Evolutionary conservation across 2,113 vertebrate species (phyloP), one percentile per base, ranked within the genome.

Genomic region (Sitta europaea): DNA sequence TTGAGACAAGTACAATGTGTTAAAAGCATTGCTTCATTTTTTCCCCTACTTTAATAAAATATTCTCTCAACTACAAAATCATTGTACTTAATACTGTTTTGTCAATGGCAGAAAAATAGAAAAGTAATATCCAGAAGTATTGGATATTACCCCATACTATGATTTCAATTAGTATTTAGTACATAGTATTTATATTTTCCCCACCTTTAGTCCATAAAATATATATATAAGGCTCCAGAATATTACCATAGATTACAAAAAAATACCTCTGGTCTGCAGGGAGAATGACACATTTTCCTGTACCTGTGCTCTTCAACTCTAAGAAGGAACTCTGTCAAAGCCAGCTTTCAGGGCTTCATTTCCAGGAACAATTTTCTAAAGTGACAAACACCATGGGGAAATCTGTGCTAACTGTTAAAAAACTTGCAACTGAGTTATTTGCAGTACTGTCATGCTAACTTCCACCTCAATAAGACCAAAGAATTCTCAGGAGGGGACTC

Each of bases 341-440:
- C 76, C 95, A 92, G 94, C 61, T 97, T 98, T 97, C 91, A 89
- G 95, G 97, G 98, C 96, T 96, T 98, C 96, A 97, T 98, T 98
- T 97, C 97, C 91, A 97, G 96, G 92, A 97, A 97, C 97, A 97
- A 98, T 98, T 98, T 98, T 97, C 96, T 97, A 91, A 98, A 98
- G 95, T 98, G 98, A 98, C 97, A 98, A 98, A 98, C 97, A 98
- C 98, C 98, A 96, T 95, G 94, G 98, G 98, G 98, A 98, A 98
- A 98, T 98, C 97, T 98, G 90, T 95, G 97, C 96, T 98, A 98
- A 97, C 96, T 95, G 96, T 97, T 98, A 91, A 96, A 97, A 97
- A 98, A 76, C 86, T 96, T 96, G 93, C 96, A 97, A 94, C 94
- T 86, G 96, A 97, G 94, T 97, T 98, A 98, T 98, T 98, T 98